phyloP scores from a whole-genome alignment of 1,140 invertebrate species.

The Drosophila watanabei region DNA sequence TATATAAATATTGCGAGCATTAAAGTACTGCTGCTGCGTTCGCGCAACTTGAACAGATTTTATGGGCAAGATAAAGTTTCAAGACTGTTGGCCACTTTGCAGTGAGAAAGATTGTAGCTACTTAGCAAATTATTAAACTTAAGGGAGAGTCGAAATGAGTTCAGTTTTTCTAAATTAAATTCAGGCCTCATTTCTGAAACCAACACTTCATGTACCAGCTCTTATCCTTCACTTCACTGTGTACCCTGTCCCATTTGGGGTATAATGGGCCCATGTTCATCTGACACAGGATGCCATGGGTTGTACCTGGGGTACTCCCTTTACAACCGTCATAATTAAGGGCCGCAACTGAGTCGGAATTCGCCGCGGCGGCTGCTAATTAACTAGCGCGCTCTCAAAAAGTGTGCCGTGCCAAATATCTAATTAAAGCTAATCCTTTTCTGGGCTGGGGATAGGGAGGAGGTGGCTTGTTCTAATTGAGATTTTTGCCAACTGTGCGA shows the following conservation, averaged over 20 bases:
- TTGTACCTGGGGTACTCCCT: conserved; percentile 6
- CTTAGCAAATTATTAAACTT: neutral
- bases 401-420: conserved; percentile 45
- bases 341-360: conserved; percentile 23
- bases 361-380: conserved; percentile 55
- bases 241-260: neutral
- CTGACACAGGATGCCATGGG: neutral
- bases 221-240: neutral
- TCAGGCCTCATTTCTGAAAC: neutral
- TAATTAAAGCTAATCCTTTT: conserved; percentile 77
- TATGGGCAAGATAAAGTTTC: conserved; percentile 2
- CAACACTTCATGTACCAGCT: neutral
- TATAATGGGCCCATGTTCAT: neutral
- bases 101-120: conserved; percentile 1
- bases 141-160: neutral
- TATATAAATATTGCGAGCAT: conserved; percentile 21
- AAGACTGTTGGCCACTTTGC: conserved; percentile 7
- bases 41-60: conserved; percentile 28
- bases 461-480: conserved; percentile 9
- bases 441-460: conserved; percentile 8
- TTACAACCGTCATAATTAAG: conserved; percentile 45
- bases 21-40: conserved; percentile 11
- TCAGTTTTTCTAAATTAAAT: neutral
- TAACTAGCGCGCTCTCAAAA: conserved; percentile 46
- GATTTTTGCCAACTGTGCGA: conserved; percentile 13